Percentiles rank a stretch among this genome's conserved stretches.
These are phyloP conservation scores for Chiroxiphia lanceolata DNA, from an alignment of 2,797 vertebrate species.

Conservation along the genomic window DNA sequence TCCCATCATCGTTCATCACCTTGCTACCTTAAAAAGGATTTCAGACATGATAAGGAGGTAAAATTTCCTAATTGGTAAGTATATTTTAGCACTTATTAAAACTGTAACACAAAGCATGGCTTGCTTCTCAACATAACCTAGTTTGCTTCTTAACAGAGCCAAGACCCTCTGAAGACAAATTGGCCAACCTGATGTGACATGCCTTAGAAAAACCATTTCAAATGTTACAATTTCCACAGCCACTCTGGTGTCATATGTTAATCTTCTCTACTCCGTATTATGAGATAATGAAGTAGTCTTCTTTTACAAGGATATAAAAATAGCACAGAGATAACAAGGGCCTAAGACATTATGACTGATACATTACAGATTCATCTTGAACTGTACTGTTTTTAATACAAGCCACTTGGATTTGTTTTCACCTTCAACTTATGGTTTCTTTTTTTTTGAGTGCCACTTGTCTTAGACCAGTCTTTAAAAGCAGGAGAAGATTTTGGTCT, in stretches of 20 bases:
- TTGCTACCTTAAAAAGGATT: background rate
- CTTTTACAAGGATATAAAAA: background rate
- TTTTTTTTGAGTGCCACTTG: background rate
- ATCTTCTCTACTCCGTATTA: background rate
- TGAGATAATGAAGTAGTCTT: background rate
- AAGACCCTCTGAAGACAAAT: background rate
- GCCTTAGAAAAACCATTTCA: background rate
- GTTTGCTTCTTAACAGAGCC: background rate
- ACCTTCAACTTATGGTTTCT: background rate
- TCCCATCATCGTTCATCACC: background rate
- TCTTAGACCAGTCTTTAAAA: background rate
- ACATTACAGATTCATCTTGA: background rate
- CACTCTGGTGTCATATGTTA: background rate
- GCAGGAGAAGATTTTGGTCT: background rate
- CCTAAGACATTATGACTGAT: background rate
- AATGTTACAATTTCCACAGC: background rate
- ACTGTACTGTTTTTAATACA: background rate
- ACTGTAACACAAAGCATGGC: fast-evolving
- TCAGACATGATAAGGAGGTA: background rate
- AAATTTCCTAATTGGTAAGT: background rate
- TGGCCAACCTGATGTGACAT: background rate
- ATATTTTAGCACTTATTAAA: background rate
- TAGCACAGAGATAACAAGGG: background rate
- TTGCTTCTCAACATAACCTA: background rate
- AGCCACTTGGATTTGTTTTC: background rate